A percentile compares a stretch with the other conserved stretches of the same genome.
Conservation (phyloP, 2,797 vertebrate species). For the Masticophis lateralis region DNA sequence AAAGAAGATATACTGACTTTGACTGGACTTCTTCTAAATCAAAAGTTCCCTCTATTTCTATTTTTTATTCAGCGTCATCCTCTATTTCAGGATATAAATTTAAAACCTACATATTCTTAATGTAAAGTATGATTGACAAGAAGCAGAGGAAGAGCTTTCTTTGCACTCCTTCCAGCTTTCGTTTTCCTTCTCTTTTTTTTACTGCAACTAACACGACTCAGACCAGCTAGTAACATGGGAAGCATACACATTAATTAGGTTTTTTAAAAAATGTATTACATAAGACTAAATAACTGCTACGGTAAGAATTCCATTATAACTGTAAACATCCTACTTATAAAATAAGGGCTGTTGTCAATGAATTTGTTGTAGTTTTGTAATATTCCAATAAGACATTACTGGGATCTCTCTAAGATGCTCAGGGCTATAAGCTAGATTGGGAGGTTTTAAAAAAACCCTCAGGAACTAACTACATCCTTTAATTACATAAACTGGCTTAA, state of each 20-base stretch:
- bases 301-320: neutral
- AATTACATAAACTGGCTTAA: neutral
- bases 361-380: neutral
- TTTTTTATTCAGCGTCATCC: neutral
- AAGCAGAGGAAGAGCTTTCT: neutral
- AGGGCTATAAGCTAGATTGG: neutral
- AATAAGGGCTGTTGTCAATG: neutral
- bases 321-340: neutral
- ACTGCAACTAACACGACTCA: neutral
- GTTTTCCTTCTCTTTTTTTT: neutral
- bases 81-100: neutral
- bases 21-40: neutral
- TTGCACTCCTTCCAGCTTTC: neutral
- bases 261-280: neutral
- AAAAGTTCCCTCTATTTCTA: neutral
- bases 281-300: neutral
- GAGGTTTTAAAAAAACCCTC: neutral
- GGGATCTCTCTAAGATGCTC: neutral
- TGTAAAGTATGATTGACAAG: neutral
- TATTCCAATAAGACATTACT: neutral
- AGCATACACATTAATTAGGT: neutral
- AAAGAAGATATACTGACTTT: neutral
- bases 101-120: neutral
- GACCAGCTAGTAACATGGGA: neutral
- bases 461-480: neutral